Evolutionary conservation across 2,797 vertebrate genomes (phyloP).

Genomic region (Brachyrhaphis roseni): DNA sequence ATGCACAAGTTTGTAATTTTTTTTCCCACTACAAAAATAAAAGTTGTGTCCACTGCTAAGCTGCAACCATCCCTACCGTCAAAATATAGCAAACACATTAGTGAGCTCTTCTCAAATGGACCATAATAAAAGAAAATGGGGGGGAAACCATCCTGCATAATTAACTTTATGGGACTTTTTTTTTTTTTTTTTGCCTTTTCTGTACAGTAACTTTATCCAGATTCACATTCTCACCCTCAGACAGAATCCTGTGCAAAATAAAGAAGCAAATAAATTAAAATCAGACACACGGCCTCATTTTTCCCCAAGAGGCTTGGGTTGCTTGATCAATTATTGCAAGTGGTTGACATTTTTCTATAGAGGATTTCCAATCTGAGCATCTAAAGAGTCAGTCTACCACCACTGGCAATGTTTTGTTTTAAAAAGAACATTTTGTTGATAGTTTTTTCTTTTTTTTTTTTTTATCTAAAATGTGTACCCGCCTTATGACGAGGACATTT

Average conservation of each 20-base stretch:
- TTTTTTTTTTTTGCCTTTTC: slow-evolving; percentile 5
- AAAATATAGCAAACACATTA: slow-evolving; percentile 36
- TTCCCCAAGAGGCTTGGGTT: slow-evolving; percentile 30
- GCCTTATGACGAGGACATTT: slow-evolving; percentile 18
- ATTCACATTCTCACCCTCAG: slow-evolving; percentile 56
- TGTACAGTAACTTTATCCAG: slow-evolving; percentile 58
- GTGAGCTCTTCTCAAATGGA: slow-evolving; percentile 31
- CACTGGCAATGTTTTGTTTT: slow-evolving; percentile 44
- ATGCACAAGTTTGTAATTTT: slow-evolving; percentile 19
- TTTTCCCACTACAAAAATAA: slow-evolving; percentile 13
- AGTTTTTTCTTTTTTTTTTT: slow-evolving; percentile 13
- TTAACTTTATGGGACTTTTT: too few relatives aligned
- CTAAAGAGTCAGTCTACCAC: slow-evolving; percentile 57
- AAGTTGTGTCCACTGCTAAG: slow-evolving; percentile 18
- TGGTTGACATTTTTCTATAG: slow-evolving; percentile 47
- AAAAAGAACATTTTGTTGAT: slow-evolving; percentile 32
- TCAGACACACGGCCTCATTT: slow-evolving; percentile 46
- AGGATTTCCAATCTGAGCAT: slow-evolving; percentile 59
- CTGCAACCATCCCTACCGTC: slow-evolving; percentile 29
- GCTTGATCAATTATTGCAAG: slow-evolving; percentile 53
- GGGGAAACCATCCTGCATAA: slow-evolving; percentile 8
- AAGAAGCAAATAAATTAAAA: slow-evolving; percentile 69
- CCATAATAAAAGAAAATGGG: slow-evolving; percentile 10
- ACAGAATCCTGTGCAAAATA: slow-evolving; percentile 66
- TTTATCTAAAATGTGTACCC: slow-evolving; percentile 61